Evolutionary conservation across 2,888 invertebrate species (phyloP).

Genomic region (Sclerodermus sp.): DNA sequence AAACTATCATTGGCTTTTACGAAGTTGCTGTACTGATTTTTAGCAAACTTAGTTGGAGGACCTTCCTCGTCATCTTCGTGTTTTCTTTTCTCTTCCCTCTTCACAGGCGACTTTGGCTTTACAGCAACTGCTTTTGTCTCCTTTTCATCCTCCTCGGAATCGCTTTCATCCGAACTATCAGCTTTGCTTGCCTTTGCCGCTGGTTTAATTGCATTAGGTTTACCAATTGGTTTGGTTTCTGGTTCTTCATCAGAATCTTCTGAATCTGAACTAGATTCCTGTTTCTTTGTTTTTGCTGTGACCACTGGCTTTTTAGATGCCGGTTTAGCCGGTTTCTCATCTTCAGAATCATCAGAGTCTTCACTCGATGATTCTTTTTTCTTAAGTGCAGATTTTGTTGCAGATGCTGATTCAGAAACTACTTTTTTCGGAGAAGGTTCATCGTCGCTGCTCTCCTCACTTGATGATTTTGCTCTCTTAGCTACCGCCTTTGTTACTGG

Average conservation of each 20-base stretch:
- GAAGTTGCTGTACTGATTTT: conserved; percentile 67
- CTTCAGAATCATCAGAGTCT: too few species aligned
- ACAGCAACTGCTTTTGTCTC: conserved; percentile 30
- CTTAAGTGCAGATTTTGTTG: conserved; percentile 12
- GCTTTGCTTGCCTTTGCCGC: conserved; percentile 31
- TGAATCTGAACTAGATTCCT: conserved; percentile 44
- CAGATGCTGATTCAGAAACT: conserved; percentile 13
- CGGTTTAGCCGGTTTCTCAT: too few species aligned
- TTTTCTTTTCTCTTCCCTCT: conserved; percentile 40
- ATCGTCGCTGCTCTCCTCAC: conserved; percentile 39
- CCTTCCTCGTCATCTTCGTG: conserved; percentile 52
- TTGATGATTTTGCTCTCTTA: conserved; percentile 30
- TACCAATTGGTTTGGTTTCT: conserved; percentile 14
- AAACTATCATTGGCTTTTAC: conserved; percentile 64
- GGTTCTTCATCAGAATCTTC: conserved; percentile 22
- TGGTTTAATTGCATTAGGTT: conserved; percentile 27
- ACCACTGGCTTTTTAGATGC: conserved; percentile 9
- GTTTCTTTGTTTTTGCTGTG: conserved; percentile 20
- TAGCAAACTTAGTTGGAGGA: conserved; percentile 46
- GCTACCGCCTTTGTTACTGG: background rate
- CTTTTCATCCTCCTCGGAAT: conserved; percentile 29
- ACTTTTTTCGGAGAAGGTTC: conserved; percentile 33
- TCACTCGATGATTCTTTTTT: too few species aligned
- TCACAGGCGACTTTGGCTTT: too few species aligned
- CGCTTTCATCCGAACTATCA: conserved; percentile 22